These are phyloP conservation scores for Salvelinus fontinalis DNA, from an alignment of 2,113 vertebrate species.

Conservation along the genomic window DNA sequence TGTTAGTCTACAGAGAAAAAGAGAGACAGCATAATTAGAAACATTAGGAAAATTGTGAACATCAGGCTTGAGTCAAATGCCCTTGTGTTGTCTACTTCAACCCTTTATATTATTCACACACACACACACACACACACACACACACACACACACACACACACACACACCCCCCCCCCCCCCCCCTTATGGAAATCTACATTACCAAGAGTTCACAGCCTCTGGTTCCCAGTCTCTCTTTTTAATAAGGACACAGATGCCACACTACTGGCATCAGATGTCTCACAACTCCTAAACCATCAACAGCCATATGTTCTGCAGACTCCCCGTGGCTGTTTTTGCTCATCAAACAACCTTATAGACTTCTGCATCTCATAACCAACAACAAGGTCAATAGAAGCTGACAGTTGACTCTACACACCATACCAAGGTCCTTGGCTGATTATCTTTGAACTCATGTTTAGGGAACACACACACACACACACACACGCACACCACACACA, in stretches of 20 bases:
- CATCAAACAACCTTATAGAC: background rate
- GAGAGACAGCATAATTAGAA: background rate
- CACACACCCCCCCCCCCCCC: background rate
- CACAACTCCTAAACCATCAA: background rate
- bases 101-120: too few relatives aligned
- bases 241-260: background rate
- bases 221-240: background rate
- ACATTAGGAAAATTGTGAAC: background rate
- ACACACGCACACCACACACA: slow-evolving; percentile 13
- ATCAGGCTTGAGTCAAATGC: too few relatives aligned
- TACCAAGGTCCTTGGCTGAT: slow-evolving; percentile 21
- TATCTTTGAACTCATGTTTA: slow-evolving; percentile 9
- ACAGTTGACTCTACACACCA: too few relatives aligned
- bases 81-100: background rate
- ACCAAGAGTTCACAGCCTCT: background rate
- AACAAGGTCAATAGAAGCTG: too few relatives aligned
- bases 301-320: background rate
- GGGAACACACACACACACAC: slow-evolving; percentile 11
- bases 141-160: background rate
- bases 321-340: background rate
- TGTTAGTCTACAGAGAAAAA: background rate
- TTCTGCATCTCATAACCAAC: too few relatives aligned
- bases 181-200: background rate
- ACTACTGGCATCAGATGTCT: background rate
- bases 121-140: background rate